phyloP scores from a whole-genome alignment of 2,113 vertebrate genomes.

The Morone saxatilis region DNA sequence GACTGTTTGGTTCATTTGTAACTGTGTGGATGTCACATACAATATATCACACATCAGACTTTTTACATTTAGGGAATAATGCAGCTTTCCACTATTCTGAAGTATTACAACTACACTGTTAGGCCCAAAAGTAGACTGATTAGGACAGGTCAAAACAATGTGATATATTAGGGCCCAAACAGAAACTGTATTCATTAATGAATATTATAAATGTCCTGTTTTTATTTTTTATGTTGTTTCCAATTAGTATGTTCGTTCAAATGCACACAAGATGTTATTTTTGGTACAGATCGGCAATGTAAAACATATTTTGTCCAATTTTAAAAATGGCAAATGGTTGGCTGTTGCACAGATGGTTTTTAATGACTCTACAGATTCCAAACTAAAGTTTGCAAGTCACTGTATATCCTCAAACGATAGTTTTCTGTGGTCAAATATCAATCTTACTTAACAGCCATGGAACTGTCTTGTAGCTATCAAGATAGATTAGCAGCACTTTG shows the following conservation, averaged over 20 bases:
- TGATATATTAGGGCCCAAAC: background rate
- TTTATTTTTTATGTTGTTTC: background rate
- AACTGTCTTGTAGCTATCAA: slow-evolving; percentile 62
- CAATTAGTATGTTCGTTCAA: background rate
- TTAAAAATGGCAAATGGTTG: background rate
- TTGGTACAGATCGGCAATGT: background rate
- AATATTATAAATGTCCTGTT: background rate
- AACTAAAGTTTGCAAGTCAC: background rate
- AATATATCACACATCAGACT: slow-evolving; percentile 37
- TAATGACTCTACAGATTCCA: background rate
- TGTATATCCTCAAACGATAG: background rate
- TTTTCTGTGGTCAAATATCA: slow-evolving; percentile 24
- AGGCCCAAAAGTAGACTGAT: background rate
- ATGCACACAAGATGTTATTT: background rate
- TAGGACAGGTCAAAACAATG: background rate
- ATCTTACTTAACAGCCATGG: slow-evolving; percentile 59
- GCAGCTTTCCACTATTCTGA: slow-evolving; percentile 14
- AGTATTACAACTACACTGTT: slow-evolving; percentile 10
- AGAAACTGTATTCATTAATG: background rate
- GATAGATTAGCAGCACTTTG: slow-evolving; percentile 81
- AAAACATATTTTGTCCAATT: background rate
- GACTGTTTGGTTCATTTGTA: slow-evolving; percentile 17
- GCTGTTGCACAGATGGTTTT: background rate
- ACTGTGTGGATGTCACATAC: slow-evolving; percentile 17
- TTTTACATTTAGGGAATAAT: background rate